Evolutionary conservation across 2,113 vertebrate genomes (phyloP), one percentile per base, ranked within the genome.

Genomic region (Phycodurus eques): DNA sequence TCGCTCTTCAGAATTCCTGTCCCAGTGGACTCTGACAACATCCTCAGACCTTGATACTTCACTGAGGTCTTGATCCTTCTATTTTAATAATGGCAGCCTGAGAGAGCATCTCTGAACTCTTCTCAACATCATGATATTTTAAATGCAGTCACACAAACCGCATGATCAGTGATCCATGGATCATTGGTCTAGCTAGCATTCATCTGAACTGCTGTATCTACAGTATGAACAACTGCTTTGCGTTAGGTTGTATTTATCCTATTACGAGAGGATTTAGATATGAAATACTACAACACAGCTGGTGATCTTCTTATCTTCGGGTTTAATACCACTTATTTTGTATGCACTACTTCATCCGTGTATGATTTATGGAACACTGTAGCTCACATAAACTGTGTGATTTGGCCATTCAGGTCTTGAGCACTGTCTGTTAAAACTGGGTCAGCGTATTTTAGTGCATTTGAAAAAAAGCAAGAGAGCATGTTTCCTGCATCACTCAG

Each of bases 111-210:
- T 72, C 65, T 78, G 53, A 44, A 62, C 68, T 72, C 74, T 19
- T 62, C 39, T 44, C 22, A 44, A 67, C 51, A 69, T 79, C 33
- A 6, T 62, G 65, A 72, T 63, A 33, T 71, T 81, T 72, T 19
- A 13, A 74, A 71, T 65, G 71, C 71, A 77, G 75, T 79, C 54
- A 61, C 8, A 66, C 51, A 54, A 27, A 51, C 70, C 46, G 76
- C 65, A 70, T 66, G 33, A 70, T 70, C 57, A 67, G 47, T 77
- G 75, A 73, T 62, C 67, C 69, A 39, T 20, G 27, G 60, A 44
- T 60, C 31, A 53, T 56, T 54, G 49, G 22, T 27, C 42, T 59
- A 20, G 59, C 64, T 46, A 17, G 64, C 27, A 51, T n/a, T 31
- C 5, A 56, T 27, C 61, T 63, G 17, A 42, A 39, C 35, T 39